phyloP scores from a whole-genome alignment of 2,113 vertebrate genomes.

The Gallinago undulata region DNA sequence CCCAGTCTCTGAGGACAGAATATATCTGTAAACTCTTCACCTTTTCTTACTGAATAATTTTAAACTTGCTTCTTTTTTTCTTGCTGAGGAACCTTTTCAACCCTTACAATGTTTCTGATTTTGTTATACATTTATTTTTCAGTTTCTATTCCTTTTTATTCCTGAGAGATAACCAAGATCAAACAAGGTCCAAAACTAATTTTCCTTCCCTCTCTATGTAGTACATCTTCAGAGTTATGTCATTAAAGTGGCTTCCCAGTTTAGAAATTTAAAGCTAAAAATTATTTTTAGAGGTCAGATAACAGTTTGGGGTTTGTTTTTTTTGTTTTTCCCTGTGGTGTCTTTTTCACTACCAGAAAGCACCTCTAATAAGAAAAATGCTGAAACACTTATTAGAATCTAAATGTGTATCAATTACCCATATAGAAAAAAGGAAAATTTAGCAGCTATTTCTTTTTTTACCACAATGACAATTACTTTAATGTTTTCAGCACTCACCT shows the following conservation, averaged over 20 bases:
- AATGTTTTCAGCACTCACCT: background rate
- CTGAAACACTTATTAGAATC: background rate
- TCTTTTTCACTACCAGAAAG: background rate
- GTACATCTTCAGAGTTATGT: background rate
- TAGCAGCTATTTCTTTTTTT: background rate
- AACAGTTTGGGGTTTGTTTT: fast-evolving
- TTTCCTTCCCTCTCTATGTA: background rate
- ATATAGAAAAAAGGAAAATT: background rate
- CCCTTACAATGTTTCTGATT: background rate
- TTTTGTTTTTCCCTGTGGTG: background rate
- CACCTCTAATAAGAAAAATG: background rate
- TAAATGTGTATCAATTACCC: background rate
- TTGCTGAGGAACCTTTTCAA: background rate
- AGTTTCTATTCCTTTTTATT: background rate
- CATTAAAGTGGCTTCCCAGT: background rate
- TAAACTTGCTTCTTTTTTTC: background rate
- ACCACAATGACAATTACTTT: background rate
- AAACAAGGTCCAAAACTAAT: background rate
- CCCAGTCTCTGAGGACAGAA: background rate
- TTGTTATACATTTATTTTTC: background rate
- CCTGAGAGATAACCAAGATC: background rate
- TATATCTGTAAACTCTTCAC: background rate
- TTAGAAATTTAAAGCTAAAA: background rate
- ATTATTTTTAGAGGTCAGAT: background rate
- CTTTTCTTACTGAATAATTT: background rate